phyloP scores from a whole-genome alignment of 2,113 vertebrate species.

The Oreocharis arfaki region DNA sequence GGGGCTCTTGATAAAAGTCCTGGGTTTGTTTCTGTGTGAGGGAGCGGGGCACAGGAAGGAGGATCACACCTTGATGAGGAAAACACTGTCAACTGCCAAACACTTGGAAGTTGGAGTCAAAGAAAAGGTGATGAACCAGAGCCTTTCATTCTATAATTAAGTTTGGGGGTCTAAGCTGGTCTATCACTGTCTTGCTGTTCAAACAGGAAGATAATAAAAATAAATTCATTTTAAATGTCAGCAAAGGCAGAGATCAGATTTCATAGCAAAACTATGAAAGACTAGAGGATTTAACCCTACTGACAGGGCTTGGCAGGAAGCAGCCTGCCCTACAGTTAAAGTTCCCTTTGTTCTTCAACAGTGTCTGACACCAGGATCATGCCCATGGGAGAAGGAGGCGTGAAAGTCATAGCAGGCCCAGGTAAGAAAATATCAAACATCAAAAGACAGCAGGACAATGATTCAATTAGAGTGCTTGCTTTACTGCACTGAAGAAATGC shows the following conservation, averaged over 20 bases:
- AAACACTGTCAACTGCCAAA: neutral
- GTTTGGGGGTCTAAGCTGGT: neutral
- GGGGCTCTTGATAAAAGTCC: neutral
- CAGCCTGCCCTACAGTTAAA: neutral
- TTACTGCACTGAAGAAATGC: neutral
- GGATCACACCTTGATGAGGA: neutral
- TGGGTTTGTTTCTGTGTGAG: neutral
- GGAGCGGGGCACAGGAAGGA: neutral
- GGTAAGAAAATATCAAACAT: conserved; percentile 45
- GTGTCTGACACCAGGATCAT: conserved; percentile 71
- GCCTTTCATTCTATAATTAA: neutral
- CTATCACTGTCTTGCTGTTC: neutral
- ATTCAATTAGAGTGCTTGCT: neutral
- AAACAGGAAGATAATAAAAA: neutral
- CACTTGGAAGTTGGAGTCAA: neutral
- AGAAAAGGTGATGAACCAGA: neutral
- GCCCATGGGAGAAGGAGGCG: conserved; percentile 65
- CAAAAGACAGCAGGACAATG: neutral
- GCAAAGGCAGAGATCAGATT: neutral
- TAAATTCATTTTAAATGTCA: neutral
- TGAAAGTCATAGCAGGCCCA: conserved; percentile 68
- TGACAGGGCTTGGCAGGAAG: neutral
- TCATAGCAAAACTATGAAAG: neutral
- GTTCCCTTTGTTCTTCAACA: conserved; percentile 49
- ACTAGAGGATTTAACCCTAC: neutral